These are phyloP conservation scores for Beaufortia kweichowensis DNA, from an alignment of 2,113 vertebrate species.

Conservation along the genomic window DNA sequence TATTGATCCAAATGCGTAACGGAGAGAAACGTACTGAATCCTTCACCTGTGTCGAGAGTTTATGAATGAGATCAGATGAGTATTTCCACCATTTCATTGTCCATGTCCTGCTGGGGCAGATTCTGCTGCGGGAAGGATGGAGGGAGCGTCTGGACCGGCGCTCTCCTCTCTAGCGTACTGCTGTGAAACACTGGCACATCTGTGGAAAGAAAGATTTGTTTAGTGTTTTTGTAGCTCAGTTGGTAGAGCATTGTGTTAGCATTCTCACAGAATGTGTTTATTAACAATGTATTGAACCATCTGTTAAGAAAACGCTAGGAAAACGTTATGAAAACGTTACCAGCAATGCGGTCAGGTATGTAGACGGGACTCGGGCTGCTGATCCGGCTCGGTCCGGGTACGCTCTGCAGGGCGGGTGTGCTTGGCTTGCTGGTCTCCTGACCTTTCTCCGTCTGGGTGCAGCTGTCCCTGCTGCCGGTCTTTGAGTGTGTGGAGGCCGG, in stretches of 20 bases:
- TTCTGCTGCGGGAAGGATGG: conserved; percentile 62
- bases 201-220: conserved; percentile 45
- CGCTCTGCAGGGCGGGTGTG: conserved; percentile 70
- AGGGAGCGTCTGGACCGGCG: conserved; percentile 55
- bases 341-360: conserved; percentile 76
- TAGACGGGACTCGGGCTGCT: conserved; percentile 76
- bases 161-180: conserved; percentile 73
- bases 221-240: neutral
- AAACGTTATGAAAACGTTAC: conserved; percentile 54
- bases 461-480: conserved; percentile 94
- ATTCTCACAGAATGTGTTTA: no score
- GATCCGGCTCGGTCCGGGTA: conserved; percentile 66
- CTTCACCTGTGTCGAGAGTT: conserved; percentile 56
- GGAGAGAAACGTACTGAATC: conserved; percentile 38
- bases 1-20: conserved; percentile 11
- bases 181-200: conserved; percentile 73
- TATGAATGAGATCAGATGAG: conserved; percentile 69
- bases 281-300: no score
- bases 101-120: conserved; percentile 67
- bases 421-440: conserved; percentile 78
- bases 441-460: conserved; percentile 90
- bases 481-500: conserved; percentile 85
- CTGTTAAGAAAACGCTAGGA: neutral
- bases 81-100: conserved; percentile 79
- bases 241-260: no score